Conservation (phyloP, 2,888 invertebrate genomes). For the Heliconius aoede region DNA sequence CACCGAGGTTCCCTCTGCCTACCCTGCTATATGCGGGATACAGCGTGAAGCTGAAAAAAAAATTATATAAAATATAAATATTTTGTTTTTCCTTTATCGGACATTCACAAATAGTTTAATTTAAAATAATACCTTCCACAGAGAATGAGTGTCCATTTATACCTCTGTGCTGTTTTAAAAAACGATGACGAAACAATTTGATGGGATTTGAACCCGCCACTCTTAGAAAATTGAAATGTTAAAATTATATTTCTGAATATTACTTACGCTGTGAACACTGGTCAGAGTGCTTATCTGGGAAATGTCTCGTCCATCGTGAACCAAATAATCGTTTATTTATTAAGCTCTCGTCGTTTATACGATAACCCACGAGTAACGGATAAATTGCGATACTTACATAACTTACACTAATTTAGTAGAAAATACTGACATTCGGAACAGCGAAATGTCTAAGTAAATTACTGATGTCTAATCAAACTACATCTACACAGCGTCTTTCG, state of each 20-base stretch:
- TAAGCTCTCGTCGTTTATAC: slow-evolving; percentile 49
- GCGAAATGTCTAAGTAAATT: background rate
- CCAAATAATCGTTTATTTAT: slow-evolving; percentile 68
- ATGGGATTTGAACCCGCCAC: too few relatives aligned
- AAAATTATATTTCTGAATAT: slow-evolving; percentile 24
- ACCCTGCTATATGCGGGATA: too few relatives aligned
- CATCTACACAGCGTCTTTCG: background rate
- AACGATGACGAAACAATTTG: too few relatives aligned
- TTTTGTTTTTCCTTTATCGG: too few relatives aligned
- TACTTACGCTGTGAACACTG: slow-evolving; percentile 52
- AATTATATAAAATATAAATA: too few relatives aligned
- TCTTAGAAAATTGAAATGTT: too few relatives aligned
- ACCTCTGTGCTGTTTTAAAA: too few relatives aligned
- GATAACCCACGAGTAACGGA: slow-evolving; percentile 42
- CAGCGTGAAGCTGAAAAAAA: too few relatives aligned
- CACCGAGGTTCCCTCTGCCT: too few relatives aligned
- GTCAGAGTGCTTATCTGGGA: slow-evolving; percentile 62
- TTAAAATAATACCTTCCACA: too few relatives aligned
- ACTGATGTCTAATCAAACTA: background rate
- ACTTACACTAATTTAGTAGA: slow-evolving; percentile 42
- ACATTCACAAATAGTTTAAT: too few relatives aligned
- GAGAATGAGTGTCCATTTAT: too few relatives aligned
- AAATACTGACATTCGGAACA: background rate
- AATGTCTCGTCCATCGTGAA: slow-evolving; percentile 61
- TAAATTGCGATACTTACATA: slow-evolving; percentile 34